Conservation (phyloP, 2,888 invertebrate genomes). For the Leptopterna dolabrata region DNA sequence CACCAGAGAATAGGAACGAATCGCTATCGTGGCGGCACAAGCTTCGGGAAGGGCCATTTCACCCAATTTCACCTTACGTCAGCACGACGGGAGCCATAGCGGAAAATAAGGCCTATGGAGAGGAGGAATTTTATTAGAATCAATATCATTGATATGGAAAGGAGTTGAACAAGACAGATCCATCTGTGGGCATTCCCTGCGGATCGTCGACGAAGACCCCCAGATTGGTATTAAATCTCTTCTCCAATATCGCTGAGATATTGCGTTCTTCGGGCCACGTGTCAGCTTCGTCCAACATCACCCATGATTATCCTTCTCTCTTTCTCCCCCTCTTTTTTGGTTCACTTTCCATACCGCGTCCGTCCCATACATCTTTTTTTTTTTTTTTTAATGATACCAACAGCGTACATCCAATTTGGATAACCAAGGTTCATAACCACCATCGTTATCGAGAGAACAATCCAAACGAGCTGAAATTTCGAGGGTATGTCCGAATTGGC, state of each 20-base stretch:
- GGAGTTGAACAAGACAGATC: constrained; percentile 41
- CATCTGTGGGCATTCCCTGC: constrained; percentile 41
- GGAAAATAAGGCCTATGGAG: constrained; percentile 1
- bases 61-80: constrained; percentile 34
- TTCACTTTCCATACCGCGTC: not conserved
- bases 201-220: constrained; percentile 31
- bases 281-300: constrained; percentile 41
- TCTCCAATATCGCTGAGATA: constrained; percentile 49
- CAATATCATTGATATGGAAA: constrained; percentile 41
- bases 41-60: not conserved
- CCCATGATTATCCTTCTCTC: constrained; percentile 34
- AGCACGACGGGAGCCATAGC: not conserved
- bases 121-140: constrained; percentile 41
- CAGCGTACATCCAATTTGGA: too few species aligned
- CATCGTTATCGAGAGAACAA: too few species aligned
- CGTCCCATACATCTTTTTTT: not conserved
- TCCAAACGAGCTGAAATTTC: too few species aligned
- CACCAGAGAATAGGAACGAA: not conserved
- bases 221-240: constrained; percentile 52
- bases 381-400: too few species aligned
- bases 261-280: constrained; percentile 39
- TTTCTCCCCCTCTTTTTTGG: not conserved
- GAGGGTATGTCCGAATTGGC: too few species aligned
- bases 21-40: not conserved
- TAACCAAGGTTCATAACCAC: too few species aligned